These are phyloP conservation scores for Drosophila jambulina DNA, from an alignment of 1,140 invertebrate genomes.

Conservation along the genomic window DNA sequence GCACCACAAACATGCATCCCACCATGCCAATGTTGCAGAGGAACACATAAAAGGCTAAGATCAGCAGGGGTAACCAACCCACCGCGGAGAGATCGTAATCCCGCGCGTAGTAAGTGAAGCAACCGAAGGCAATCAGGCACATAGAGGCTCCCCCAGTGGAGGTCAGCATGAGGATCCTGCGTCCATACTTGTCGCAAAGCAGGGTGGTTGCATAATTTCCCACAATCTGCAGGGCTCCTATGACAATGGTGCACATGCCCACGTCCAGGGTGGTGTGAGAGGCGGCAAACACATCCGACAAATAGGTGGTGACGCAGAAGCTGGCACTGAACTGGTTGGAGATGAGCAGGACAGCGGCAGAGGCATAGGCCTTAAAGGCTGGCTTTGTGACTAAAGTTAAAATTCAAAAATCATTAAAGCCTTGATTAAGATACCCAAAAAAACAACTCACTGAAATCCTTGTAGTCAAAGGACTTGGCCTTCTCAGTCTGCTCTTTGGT, in stretches of 20 bases:
- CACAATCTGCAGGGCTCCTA: constrained; percentile 86
- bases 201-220: constrained; percentile 60
- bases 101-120: constrained; percentile 43
- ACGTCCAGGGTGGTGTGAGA: constrained; percentile 87
- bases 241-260: constrained; percentile 86
- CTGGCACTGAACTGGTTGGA: constrained; percentile 58
- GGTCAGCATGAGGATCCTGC: constrained; percentile 56
- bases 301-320: constrained; percentile 64
- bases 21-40: constrained; percentile 68
- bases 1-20: constrained; percentile 69
- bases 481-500: constrained; percentile 46
- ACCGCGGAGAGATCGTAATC: constrained; percentile 21
- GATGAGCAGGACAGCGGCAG: constrained; percentile 41
- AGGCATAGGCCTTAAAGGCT: constrained; percentile 48
- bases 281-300: constrained; percentile 87
- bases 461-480: constrained; percentile 36
- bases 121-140: constrained; percentile 48
- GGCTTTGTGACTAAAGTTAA: constrained; percentile 32
- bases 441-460: constrained; percentile 70
- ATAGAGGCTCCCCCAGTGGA: constrained; percentile 51
- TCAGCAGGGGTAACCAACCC: constrained; percentile 68
- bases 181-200: constrained; percentile 64
- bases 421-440: no score
- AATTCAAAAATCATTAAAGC: background rate
- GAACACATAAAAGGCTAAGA: constrained; percentile 68